These are phyloP conservation scores for Halictus ligatus DNA, from an alignment of 2,888 invertebrate genomes.

Conservation along the genomic window DNA sequence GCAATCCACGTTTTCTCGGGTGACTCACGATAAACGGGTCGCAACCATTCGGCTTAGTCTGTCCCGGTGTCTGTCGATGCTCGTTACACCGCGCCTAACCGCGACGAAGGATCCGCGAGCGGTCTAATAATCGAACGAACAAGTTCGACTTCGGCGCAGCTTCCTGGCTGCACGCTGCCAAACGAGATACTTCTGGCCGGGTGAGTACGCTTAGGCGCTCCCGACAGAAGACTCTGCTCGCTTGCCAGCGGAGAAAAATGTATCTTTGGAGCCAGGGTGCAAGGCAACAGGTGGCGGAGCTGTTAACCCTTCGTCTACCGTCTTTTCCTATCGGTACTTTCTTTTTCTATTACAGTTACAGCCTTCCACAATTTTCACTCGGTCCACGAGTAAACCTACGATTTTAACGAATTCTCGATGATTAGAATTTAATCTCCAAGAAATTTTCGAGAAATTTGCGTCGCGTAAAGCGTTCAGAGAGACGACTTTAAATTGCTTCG, in stretches of 20 bases:
- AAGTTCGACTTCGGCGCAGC: background rate
- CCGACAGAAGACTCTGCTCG: background rate
- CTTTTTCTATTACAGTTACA: too few relatives aligned
- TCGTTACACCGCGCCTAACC: background rate
- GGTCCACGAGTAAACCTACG: too few relatives aligned
- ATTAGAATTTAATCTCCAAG: too few relatives aligned
- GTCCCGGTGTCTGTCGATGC: conserved; percentile 45
- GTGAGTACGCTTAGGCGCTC: background rate
- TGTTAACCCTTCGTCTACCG: background rate
- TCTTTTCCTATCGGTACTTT: background rate
- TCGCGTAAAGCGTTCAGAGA: too few relatives aligned
- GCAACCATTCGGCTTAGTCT: conserved; percentile 46
- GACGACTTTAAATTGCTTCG: too few relatives aligned
- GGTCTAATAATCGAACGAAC: background rate
- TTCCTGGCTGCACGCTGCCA: background rate
- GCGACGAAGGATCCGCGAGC: background rate
- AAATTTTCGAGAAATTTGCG: too few relatives aligned
- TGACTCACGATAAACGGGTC: conserved; percentile 66
- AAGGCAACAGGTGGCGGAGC: background rate
- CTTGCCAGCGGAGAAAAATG: background rate
- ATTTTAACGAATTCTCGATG: too few relatives aligned
- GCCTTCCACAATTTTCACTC: too few relatives aligned
- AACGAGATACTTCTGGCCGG: conserved; percentile 1
- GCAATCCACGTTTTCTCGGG: conserved; percentile 65
- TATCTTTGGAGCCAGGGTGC: background rate